Evolutionary conservation across 2,113 vertebrate species (phyloP), one percentile per base, ranked within the genome.

Genomic region (Oncorhynchus clarkii): DNA sequence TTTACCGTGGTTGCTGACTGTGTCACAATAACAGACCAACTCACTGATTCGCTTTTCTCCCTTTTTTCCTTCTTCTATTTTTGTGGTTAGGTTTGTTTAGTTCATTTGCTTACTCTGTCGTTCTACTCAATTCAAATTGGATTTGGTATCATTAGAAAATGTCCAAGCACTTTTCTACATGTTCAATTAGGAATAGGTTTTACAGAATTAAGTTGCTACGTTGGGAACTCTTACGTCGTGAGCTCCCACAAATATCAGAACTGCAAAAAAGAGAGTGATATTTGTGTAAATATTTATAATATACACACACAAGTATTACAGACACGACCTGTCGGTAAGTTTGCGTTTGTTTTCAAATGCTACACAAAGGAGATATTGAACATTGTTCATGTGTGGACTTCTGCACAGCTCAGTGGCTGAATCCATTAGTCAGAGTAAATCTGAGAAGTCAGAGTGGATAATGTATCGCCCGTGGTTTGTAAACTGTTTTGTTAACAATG

Each of bases 401-500:
- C 11, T 67, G 65, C 24, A 2, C n/a, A 62, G 59, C 31, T 72
- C 67, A 51, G 69, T 70, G 49, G 27, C 24, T 34, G 39, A 80
- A 70, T 74, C 81, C 74, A 82, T 80, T 59, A 45, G 74, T 66
- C 71, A 62, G 75, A 82, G 83, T 85, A 83, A 84, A 84, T 80
- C 82, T 74, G 72, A 34, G 51, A 51, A 80, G 76, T 72, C 77
- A 77, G 71, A 67, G 54, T 20, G 67, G 81, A 81, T 85, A 85
- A 87, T 87, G 84, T 75, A 78, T 86, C 78, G 81, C 84, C 81
- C 81, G 70, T 64, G 84, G 93, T 95, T 96, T 95, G 95, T 96
- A 95, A 96, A 96, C 93, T 86, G 93, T 95, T 94, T 94, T 94
- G 94, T 96, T 94, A 96, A 96, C 95, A 89, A 93, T 68, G 88